Percentiles rank a stretch among this genome's conserved stretches.
Conservation (phyloP, 2,113 vertebrate genomes). For the Pelecanoides urinatrix region DNA sequence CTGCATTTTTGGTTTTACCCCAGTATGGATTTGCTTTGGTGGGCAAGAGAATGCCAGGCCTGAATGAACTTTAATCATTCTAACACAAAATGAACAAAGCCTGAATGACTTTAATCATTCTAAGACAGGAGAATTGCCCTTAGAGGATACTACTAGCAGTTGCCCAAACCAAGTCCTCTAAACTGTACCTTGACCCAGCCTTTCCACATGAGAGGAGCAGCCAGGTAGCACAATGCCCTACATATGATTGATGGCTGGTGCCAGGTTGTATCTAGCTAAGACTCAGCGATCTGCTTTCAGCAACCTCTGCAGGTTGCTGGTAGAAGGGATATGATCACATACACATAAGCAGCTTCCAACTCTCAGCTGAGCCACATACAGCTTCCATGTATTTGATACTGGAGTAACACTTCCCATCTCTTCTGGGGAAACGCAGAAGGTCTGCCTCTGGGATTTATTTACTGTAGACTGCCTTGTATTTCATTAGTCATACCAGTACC, state of each 20-base stretch:
- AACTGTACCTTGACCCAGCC: background rate
- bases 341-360: background rate
- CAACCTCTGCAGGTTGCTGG: background rate
- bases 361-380: background rate
- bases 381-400: background rate
- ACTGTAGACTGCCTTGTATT: background rate
- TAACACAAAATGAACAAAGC: too few relatives aligned
- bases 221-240: background rate
- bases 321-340: background rate
- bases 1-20: background rate
- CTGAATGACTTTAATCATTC: background rate
- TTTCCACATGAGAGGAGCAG: background rate
- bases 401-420: background rate
- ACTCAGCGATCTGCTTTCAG: background rate
- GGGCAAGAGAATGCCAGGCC: background rate
- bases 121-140: background rate
- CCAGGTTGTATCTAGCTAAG: background rate
- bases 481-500: background rate
- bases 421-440: background rate
- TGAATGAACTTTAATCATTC: background rate
- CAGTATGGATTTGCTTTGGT: background rate
- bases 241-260: rapidly evolving
- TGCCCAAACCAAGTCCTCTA: background rate
- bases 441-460: background rate
- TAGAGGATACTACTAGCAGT: background rate